A percentile compares a stretch with the other conserved stretches of the same genome.
phyloP scores from a whole-genome alignment of 2,888 invertebrate species.

The Himalopsyche japonica region DNA sequence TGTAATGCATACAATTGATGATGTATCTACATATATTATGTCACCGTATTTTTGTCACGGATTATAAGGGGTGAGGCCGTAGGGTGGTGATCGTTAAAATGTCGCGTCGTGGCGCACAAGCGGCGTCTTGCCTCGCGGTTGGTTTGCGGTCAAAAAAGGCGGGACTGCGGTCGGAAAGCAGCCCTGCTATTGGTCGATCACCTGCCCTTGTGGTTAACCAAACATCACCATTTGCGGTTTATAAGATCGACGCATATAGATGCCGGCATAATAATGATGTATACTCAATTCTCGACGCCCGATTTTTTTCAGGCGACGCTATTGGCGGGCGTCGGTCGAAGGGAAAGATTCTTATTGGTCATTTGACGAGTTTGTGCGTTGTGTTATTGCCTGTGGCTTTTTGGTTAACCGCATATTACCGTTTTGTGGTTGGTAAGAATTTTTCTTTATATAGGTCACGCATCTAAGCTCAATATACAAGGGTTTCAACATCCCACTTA shows the following conservation, averaged over 20 bases:
- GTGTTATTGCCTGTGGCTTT: slow-evolving; percentile 47
- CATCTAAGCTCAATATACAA: not conserved
- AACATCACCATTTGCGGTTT: slow-evolving; percentile 59
- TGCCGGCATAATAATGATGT: slow-evolving; percentile 42
- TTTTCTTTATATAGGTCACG: not conserved
- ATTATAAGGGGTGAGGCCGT: not conserved
- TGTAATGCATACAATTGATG: too few species aligned
- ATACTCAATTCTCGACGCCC: not conserved
- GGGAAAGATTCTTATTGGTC: slow-evolving; percentile 22
- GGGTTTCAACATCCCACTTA: not conserved
- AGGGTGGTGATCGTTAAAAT: slow-evolving; percentile 18
- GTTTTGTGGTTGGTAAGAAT: not conserved
- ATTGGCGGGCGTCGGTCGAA: slow-evolving; percentile 50
- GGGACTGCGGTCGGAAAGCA: slow-evolving; percentile 65
- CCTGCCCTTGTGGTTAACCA: slow-evolving; percentile 61
- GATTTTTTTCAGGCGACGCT: slow-evolving; percentile 43
- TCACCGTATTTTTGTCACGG: not conserved
- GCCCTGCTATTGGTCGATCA: slow-evolving; percentile 63
- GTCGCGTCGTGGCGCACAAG: slow-evolving; percentile 43
- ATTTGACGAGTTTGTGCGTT: slow-evolving; percentile 16
- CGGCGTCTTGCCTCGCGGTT: slow-evolving; percentile 60
- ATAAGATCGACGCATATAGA: slow-evolving; percentile 51
- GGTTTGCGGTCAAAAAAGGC: slow-evolving; percentile 68
- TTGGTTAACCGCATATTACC: slow-evolving; percentile 58
- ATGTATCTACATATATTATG: too few species aligned